These are phyloP conservation scores for Drosophila paucipuncta DNA, from an alignment of 2,888 invertebrate genomes.

Conservation along the genomic window DNA sequence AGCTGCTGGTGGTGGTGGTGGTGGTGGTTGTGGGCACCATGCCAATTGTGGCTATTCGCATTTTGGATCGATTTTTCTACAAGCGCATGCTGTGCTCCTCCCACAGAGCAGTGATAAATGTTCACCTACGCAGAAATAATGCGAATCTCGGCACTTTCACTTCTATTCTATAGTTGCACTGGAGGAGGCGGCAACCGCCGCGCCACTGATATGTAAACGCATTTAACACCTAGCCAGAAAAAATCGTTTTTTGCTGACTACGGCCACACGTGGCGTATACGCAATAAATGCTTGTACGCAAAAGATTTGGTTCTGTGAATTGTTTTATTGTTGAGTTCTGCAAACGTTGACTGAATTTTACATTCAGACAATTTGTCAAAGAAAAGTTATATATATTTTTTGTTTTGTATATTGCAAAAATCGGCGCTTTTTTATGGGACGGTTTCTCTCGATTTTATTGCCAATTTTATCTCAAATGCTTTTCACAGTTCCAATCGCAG, in stretches of 20 bases:
- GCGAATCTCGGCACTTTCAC: constrained; percentile 72
- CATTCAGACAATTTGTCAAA: constrained; percentile 46
- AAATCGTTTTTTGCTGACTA: constrained; percentile 35
- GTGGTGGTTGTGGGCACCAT: constrained; percentile 36
- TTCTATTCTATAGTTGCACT: constrained; percentile 40
- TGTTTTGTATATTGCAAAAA: constrained; percentile 21
- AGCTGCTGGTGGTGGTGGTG: neutral
- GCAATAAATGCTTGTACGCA: constrained; percentile 34
- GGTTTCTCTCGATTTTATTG: constrained; percentile 56
- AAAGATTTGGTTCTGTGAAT: constrained; percentile 14
- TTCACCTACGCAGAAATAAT: constrained; percentile 79
- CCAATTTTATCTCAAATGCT: constrained; percentile 58
- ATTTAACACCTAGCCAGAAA: constrained; percentile 63
- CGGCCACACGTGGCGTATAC: constrained; percentile 58
- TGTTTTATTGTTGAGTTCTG: constrained; percentile 45
- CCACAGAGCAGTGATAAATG: constrained; percentile 52
- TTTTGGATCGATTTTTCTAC: constrained; percentile 75
- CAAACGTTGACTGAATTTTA: constrained; percentile 50
- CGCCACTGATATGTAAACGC: constrained; percentile 58
- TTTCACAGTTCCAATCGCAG: constrained; percentile 40
- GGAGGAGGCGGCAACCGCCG: constrained; percentile 44
- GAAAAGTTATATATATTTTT: constrained; percentile 43
- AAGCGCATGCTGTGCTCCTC: constrained; percentile 62
- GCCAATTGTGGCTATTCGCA: constrained; percentile 63
- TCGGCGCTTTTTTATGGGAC: constrained; percentile 46